A percentile compares a stretch with the other conserved stretches of the same genome.
These are phyloP conservation scores for Rhagophthalmus giganteus DNA, from an alignment of 2,888 invertebrate genomes.

Conservation along the genomic window DNA sequence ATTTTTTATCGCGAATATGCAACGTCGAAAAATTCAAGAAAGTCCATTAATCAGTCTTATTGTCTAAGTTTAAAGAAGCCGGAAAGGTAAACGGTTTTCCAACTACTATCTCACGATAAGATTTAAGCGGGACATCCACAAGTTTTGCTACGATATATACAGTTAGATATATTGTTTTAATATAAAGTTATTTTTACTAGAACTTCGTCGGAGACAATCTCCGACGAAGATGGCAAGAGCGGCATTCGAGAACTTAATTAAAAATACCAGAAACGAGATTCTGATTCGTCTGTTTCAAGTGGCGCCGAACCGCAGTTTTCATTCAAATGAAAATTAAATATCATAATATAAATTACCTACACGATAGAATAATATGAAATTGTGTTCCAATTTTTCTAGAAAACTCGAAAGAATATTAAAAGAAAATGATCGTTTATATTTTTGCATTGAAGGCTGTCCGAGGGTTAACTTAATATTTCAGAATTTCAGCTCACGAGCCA, in stretches of 20 bases:
- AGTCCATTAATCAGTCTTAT: constrained; percentile 19
- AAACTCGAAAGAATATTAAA: no score
- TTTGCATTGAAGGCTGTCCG: no score
- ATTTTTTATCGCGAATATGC: no score
- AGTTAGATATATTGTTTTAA: constrained; percentile 23
- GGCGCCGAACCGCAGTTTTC: no score
- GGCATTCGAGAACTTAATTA: constrained; percentile 16
- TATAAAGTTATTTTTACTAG: constrained; percentile 24
- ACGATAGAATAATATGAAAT: no score
- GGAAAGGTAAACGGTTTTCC: constrained; percentile 7
- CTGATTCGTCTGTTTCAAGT: no score
- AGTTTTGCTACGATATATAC: constrained; percentile 15
- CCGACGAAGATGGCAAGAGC: constrained; percentile 15
- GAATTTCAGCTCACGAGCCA: constrained; percentile 22
- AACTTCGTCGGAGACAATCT: constrained; percentile 12
- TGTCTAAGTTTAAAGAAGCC: constrained; percentile 8
- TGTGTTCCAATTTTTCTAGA: no score
- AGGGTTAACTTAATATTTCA: constrained; percentile 12
- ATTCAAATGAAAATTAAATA: no score
- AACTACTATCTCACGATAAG: constrained; percentile 7
- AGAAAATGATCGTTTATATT: no score
- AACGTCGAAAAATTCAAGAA: constrained; percentile 5
- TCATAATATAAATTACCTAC: no score
- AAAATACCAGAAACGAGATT: constrained; percentile 16
- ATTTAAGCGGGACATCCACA: constrained; percentile 8